A percentile compares a stretch with the other conserved stretches of the same genome.
Conservation (phyloP, 2,888 invertebrate species). For the Furcula furcula region DNA sequence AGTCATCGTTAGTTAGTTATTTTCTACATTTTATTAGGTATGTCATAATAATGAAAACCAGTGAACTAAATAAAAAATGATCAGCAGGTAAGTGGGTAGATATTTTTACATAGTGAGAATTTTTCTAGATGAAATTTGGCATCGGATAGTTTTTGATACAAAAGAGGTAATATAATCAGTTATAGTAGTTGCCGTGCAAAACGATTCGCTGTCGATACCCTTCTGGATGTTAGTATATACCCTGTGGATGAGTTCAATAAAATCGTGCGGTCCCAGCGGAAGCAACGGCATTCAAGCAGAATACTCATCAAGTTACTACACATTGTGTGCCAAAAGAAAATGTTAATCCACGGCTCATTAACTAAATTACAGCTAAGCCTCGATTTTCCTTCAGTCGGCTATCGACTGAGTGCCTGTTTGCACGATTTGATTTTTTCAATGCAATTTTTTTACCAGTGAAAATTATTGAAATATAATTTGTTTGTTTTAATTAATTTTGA, state of each 20-base stretch:
- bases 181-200: background rate
- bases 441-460: background rate
- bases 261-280: conserved; percentile 58
- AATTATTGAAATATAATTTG: conserved; percentile 2
- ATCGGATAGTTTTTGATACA: too few species aligned
- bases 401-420: conserved; percentile 47
- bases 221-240: background rate
- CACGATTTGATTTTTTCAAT: conserved; percentile 39
- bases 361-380: conserved; percentile 66
- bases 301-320: conserved; percentile 61
- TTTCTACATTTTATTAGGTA: too few species aligned
- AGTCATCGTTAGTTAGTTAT: too few species aligned
- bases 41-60: too few species aligned
- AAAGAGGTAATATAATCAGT: too few species aligned
- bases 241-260: conserved; percentile 31
- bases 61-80: too few species aligned
- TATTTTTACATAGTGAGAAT: too few species aligned
- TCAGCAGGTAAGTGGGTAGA: too few species aligned
- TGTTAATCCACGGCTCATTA: conserved; percentile 73
- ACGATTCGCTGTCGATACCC: background rate
- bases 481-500: conserved; percentile 5
- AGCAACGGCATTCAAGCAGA: conserved; percentile 50
- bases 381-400: conserved; percentile 73
- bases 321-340: conserved; percentile 73
- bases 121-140: background rate